Evolutionary conservation across 2,113 vertebrate genomes (phyloP).

Genomic region (Scalopus aquaticus): DNA sequence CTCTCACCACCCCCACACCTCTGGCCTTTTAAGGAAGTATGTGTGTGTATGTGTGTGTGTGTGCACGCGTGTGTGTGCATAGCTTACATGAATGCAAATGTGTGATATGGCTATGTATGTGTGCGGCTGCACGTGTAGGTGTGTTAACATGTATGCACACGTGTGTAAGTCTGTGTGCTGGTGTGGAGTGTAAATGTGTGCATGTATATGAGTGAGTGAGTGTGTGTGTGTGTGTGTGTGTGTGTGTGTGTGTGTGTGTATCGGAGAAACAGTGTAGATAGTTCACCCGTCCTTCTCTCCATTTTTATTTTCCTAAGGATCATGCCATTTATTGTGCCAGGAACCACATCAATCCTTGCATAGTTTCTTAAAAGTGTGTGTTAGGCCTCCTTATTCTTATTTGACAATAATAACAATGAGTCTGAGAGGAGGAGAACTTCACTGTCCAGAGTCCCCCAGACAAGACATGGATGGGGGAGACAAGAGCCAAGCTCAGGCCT

Average conservation of each 20-base stretch:
- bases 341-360: not conserved
- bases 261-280: too few relatives aligned
- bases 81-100: too few relatives aligned
- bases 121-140: not conserved
- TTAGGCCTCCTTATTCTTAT: not conserved
- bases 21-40: too few relatives aligned
- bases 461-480: fast-evolving
- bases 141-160: fast-evolving
- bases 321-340: not conserved
- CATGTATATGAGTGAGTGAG: not conserved
- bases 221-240: too few relatives aligned
- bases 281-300: not conserved
- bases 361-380: not conserved
- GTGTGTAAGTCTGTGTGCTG: fast-evolving
- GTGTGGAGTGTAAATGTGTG: not conserved
- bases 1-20: too few relatives aligned
- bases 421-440: not conserved
- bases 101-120: too few relatives aligned
- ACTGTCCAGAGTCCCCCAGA: not conserved
- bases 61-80: too few relatives aligned
- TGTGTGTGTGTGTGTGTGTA: too few relatives aligned
- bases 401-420: not conserved
- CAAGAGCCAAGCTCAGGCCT: not conserved
- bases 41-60: too few relatives aligned
- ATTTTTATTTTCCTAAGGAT: not conserved